Evolutionary conservation across 2,888 invertebrate species (phyloP), one percentile per base, ranked within the genome.

Genomic region (Lymantria monacha): DNA sequence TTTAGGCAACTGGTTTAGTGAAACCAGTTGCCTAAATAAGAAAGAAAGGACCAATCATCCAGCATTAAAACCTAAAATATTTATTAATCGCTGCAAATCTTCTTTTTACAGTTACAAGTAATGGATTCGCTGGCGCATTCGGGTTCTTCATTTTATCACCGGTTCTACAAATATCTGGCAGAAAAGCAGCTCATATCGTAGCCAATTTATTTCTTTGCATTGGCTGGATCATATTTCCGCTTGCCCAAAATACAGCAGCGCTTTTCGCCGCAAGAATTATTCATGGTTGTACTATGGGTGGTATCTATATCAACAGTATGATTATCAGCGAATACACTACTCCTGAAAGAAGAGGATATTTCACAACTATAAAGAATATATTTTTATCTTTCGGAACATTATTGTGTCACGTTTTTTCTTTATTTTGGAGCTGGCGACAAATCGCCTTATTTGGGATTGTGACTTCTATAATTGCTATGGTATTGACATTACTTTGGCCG

Each of bases 281-380:
- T 41, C 79, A 81, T 52, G 81, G 82, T 0, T 8, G 79, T 0
- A 33, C 63, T 2, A 30, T 68, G 11, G 74, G 77, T 11, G 70
- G 67, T 8, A 53, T 76, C 8, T 75, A 70, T 33, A 63, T 75
- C 0, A 60, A 70, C 12, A 41, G 61, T 3, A 68, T 78, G 1
- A 61, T 76, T 0, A 41, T 77, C 13, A 57, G 66, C 11, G 82
- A 82, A 66, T 81, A 76, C 46, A 54, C 63, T 1, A 61, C 72
- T 48, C 71, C 74, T 1, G 61, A 55, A 33, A 61, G 74, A 46
- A 64, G 82, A 49, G 81, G 80, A 0, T 74, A 70, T 14, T 81
- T 79, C 31, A 55, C 70, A 8, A 70, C 70, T 0, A 31, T 72
- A 0, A 76, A 73, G 44, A 81, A 79, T 49, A 45, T 61, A 1